Conservation (phyloP, 2,113 vertebrate genomes). For the Indicator maculatus region DNA sequence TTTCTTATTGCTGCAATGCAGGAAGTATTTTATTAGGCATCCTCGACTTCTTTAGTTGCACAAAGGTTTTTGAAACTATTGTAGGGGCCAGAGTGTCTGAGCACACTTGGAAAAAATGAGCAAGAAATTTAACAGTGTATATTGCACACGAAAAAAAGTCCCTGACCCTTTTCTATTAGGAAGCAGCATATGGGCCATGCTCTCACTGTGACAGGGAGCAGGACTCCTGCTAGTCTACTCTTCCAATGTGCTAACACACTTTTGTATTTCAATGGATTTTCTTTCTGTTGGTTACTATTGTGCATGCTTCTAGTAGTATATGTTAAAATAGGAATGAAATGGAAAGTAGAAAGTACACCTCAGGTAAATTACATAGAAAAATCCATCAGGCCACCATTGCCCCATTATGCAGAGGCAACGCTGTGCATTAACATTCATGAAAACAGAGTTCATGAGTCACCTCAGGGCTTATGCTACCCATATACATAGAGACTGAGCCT, state of each 20-base stretch:
- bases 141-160: background rate
- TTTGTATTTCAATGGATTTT: slow-evolving; percentile 18
- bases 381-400: background rate
- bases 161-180: background rate
- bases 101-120: background rate
- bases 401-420: slow-evolving; percentile 20
- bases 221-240: background rate
- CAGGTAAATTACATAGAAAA: slow-evolving; percentile 40
- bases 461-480: background rate
- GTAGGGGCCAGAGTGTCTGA: background rate
- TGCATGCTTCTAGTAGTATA: slow-evolving; percentile 17
- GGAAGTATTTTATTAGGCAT: background rate
- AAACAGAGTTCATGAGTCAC: slow-evolving; percentile 17
- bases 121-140: background rate
- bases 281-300: slow-evolving; percentile 15
- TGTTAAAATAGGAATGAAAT: slow-evolving; percentile 50
- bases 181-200: background rate
- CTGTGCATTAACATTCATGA: slow-evolving; percentile 44
- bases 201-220: accelerated
- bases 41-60: background rate
- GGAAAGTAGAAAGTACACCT: background rate
- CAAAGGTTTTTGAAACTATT: background rate
- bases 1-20: background rate
- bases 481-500: background rate
- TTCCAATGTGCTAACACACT: background rate